Evolutionary conservation across 1,140 invertebrate species (phyloP).

Genomic region (Euura lappo): DNA sequence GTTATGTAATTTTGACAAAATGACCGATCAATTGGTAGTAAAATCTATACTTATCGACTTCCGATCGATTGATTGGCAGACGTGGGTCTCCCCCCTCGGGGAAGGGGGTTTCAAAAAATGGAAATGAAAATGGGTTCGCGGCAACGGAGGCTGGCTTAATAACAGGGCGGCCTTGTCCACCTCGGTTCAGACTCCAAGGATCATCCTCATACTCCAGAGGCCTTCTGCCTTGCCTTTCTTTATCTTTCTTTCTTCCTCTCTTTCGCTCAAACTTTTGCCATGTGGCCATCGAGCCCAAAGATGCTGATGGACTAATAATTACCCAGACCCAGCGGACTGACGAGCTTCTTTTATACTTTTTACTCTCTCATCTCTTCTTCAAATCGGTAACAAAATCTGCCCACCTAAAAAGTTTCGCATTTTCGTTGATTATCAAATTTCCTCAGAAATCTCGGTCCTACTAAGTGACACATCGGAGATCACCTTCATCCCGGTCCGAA

Average conservation of each 20-base stretch:
- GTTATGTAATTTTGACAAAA: neutral
- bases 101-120: constrained; percentile 40
- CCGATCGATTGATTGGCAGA: constrained; percentile 51
- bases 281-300: constrained; percentile 51
- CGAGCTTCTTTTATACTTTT: neutral
- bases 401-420: no score
- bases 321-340: constrained; percentile 39
- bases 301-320: constrained; percentile 57
- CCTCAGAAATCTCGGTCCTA: neutral
- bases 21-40: neutral
- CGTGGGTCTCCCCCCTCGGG: constrained; percentile 28
- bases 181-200: constrained; percentile 35
- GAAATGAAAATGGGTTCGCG: constrained; percentile 46
- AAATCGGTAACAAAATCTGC: neutral
- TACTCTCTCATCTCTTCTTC: neutral
- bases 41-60: constrained; percentile 52
- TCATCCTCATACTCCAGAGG: neutral
- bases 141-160: constrained; percentile 56
- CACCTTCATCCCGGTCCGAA: neutral
- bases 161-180: constrained; percentile 53
- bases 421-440: no score
- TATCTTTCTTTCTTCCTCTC: constrained; percentile 26
- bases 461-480: neutral
- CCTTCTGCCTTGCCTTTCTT: no score
- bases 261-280: constrained; percentile 40